Evolutionary conservation across 2,888 invertebrate genomes (phyloP).

Genomic region (Pyrocoelia pectoralis): DNA sequence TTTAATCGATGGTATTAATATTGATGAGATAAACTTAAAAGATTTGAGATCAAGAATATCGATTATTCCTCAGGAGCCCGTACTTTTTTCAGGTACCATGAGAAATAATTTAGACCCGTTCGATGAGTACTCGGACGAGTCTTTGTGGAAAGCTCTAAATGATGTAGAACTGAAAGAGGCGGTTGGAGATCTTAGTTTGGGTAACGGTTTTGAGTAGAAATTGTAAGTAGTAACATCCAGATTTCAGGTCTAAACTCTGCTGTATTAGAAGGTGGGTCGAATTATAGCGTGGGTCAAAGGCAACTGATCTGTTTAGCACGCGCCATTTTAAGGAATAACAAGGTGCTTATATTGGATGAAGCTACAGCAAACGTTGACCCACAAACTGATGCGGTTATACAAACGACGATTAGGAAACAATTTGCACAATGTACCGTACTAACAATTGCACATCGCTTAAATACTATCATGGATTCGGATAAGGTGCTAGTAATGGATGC

Average conservation of each 20-base stretch:
- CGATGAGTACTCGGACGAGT: conserved; percentile 77
- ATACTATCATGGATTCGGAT: conserved; percentile 86
- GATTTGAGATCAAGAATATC: conserved; percentile 63
- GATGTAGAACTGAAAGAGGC: conserved; percentile 81
- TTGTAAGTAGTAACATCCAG: neutral
- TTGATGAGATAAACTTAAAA: conserved; percentile 62
- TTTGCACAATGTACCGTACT: conserved; percentile 80
- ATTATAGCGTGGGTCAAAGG: conserved; percentile 46
- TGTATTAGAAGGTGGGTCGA: conserved; percentile 74
- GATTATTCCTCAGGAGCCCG: conserved; percentile 67
- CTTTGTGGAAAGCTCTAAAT: conserved; percentile 85
- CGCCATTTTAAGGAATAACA: conserved; percentile 61
- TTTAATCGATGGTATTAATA: conserved; percentile 68
- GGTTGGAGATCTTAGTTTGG: conserved; percentile 65
- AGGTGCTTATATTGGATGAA: conserved; percentile 64
- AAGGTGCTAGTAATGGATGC: conserved; percentile 79
- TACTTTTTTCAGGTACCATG: conserved; percentile 86
- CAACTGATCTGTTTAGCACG: conserved; percentile 66
- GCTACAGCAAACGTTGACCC: conserved; percentile 85
- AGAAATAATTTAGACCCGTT: conserved; percentile 92
- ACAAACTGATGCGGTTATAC: conserved; percentile 78
- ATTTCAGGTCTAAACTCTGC: conserved; percentile 65
- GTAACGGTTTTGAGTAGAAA: neutral
- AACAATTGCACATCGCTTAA: conserved; percentile 83
- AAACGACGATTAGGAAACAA: conserved; percentile 75